phyloP scores from a whole-genome alignment of 2,888 invertebrate genomes.

The Hedya salicella region DNA sequence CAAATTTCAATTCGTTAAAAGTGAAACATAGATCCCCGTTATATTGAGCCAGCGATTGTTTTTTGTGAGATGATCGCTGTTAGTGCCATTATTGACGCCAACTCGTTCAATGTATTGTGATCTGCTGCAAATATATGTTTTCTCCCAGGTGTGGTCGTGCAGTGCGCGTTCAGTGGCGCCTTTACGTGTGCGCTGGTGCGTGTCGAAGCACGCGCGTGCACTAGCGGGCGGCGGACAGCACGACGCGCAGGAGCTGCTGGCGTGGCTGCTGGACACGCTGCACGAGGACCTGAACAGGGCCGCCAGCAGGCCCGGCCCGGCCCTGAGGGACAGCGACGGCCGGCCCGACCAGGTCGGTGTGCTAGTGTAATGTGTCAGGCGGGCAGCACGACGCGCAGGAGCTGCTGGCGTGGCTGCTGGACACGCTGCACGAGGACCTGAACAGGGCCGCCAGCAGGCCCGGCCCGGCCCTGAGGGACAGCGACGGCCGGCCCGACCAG shows the following conservation, averaged over 20 bases:
- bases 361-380: neutral
- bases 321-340: constrained; percentile 89
- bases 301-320: constrained; percentile 48
- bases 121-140: too few relatives aligned
- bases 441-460: constrained; percentile 57
- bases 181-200: constrained; percentile 92
- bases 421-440: neutral
- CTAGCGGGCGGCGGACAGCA: constrained; percentile 96
- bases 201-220: constrained; percentile 93
- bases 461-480: too few relatives aligned
- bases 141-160: constrained; percentile 94
- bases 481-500: too few relatives aligned
- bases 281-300: constrained; percentile 97
- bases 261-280: constrained; percentile 95
- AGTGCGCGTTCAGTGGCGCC: constrained; percentile 94
- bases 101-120: too few relatives aligned
- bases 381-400: too few relatives aligned
- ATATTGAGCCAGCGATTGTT: too few relatives aligned
- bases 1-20: too few relatives aligned
- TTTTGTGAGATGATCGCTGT: too few relatives aligned
- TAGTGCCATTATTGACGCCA: too few relatives aligned
- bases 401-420: neutral
- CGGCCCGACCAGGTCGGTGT: constrained; percentile 87
- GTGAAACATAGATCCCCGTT: too few relatives aligned
- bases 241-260: constrained; percentile 96